phyloP scores from a whole-genome alignment of 2,113 vertebrate genomes.

The Chamaea fasciata region DNA sequence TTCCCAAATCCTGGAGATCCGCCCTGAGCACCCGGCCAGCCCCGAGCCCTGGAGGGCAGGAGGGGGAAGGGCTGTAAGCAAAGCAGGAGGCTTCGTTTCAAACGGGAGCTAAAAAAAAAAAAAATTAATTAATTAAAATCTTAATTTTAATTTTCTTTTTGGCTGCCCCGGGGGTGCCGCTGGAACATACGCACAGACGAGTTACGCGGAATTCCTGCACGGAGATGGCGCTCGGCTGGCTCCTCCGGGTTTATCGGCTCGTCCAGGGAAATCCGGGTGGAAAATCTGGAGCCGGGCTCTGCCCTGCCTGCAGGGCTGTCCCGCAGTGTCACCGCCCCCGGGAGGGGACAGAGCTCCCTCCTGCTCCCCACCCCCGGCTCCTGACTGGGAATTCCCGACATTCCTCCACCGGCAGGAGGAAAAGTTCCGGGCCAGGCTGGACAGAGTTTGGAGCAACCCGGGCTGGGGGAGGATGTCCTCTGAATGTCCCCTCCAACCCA shows the following conservation, averaged over 20 bases:
- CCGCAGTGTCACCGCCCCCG: background rate
- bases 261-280: background rate
- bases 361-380: fast-evolving
- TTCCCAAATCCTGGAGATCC: background rate
- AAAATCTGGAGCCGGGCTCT: background rate
- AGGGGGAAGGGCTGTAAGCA: background rate
- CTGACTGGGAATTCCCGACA: fast-evolving
- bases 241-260: background rate
- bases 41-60: background rate
- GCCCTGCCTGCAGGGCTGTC: background rate
- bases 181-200: background rate
- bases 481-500: background rate
- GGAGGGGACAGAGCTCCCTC: background rate
- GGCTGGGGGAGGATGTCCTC: fast-evolving
- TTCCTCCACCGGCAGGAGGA: background rate
- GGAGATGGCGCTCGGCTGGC: background rate
- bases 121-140: background rate
- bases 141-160: background rate
- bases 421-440: background rate
- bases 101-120: background rate
- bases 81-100: background rate
- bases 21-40: background rate
- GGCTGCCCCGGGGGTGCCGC: background rate
- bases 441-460: background rate
- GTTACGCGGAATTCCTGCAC: background rate